Base-by-base conservation (phyloP, 2,113 vertebrate genomes). In the Camelus dromedarius region DNA sequence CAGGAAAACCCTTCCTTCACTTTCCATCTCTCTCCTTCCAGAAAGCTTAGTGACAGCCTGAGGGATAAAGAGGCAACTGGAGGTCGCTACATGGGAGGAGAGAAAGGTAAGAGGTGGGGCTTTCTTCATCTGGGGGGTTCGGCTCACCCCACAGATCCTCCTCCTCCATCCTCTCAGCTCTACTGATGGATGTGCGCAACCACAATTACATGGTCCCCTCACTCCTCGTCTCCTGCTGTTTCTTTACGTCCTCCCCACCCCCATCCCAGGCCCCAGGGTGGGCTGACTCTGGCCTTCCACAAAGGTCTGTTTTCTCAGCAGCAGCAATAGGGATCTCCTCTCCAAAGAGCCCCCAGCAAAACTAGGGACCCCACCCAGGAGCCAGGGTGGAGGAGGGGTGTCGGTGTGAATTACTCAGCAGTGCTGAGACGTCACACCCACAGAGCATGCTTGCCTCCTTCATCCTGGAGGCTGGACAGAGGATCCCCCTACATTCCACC, bases 111-210 rank as follows among this genome's bases (percentile, higher is more conserved):
- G 24, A 32, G 26, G 5, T 4, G 38, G 38, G 28, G 8, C 19
- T 28, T n/a, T 5, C 69, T 50, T 54, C 50, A 11, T 54, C 83
- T 28, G 26, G 35, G 52, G 48, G 18, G 42, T 8, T 32, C 16
- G 22, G 66, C 13, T 35, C 5, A 10, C 38, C 69, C 35, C 19
- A 0, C 6, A 28, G 19, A 0, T 26, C 26, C 5, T 5, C 56
- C 12, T 2, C n/a, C 15, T 14, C 30, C 76, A 18, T 22, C 66
- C 35, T 32, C 12, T 48, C 8, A 4, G 19, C 66, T 30, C 85
- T 73, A 13, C 14, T 9, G 7, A 32, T 32, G 28, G 24, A 1
- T 35, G 30, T 8, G 26, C 24, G 9, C 82, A 12, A 6, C 12
- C 6, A 32, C 92, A 8, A 28, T 56, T 2, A 4, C 18, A 6